A percentile compares a stretch with the other conserved stretches of the same genome.
These are phyloP conservation scores for Calameuta filiformis DNA, from an alignment of 2,888 invertebrate species.

Conservation along the genomic window DNA sequence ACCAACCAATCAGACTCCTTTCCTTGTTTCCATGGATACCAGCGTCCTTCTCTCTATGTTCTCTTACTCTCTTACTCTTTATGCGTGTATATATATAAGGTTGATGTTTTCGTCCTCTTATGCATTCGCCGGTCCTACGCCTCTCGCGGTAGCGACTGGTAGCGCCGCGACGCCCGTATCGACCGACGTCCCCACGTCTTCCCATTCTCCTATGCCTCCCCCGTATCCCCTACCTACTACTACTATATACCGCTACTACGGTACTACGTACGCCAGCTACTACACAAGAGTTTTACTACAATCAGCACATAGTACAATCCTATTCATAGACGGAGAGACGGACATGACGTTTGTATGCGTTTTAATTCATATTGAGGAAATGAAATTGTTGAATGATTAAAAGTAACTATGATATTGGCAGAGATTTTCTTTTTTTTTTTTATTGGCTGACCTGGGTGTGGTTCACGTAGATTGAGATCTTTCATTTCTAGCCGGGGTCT, in stretches of 20 bases:
- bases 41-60: conserved; percentile 22
- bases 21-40: conserved; percentile 53
- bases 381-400: neutral
- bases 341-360: neutral
- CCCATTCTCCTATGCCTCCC: conserved; percentile 16
- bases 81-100: neutral
- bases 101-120: conserved; percentile 10
- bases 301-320: neutral
- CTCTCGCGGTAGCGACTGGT: conserved; percentile 23
- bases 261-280: neutral
- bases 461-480: neutral
- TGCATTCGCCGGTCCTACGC: conserved; percentile 35
- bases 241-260: conserved; percentile 5
- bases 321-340: neutral
- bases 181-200: conserved; percentile 30
- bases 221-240: conserved; percentile 12
- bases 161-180: conserved; percentile 38
- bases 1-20: neutral
- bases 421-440: neutral
- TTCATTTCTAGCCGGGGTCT: conserved; percentile 34
- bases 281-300: conserved; percentile 1
- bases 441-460: neutral
- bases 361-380: conserved; percentile 3
- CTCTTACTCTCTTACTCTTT: neutral
- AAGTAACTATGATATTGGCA: neutral